Conservation (phyloP, 2,888 invertebrate genomes). For the Hypena proboscidalis region DNA sequence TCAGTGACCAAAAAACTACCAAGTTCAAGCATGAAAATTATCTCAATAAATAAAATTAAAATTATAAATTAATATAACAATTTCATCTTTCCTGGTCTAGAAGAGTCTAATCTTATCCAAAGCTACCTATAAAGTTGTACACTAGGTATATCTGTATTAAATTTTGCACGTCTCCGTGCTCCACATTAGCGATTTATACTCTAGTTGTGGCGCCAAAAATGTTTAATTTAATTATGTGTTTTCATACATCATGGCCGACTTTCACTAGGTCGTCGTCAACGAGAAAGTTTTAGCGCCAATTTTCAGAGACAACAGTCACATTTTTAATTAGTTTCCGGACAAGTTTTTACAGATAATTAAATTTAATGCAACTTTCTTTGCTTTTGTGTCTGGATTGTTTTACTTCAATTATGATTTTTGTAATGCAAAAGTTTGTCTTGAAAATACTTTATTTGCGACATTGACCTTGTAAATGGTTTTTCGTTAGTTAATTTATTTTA, state of each 20-base stretch:
- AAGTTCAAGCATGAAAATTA: too few species aligned
- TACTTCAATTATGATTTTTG: too few species aligned
- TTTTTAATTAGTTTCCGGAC: constrained; percentile 31
- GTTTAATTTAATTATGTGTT: constrained; percentile 37
- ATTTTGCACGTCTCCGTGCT: constrained; percentile 21
- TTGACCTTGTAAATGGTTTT: too few species aligned
- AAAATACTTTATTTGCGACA: too few species aligned
- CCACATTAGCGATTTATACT: constrained; percentile 43
- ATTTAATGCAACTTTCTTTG: constrained; percentile 19
- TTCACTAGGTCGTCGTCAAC: constrained; percentile 34
- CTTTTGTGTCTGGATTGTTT: too few species aligned
- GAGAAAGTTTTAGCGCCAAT: constrained; percentile 43
- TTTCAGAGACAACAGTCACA: constrained; percentile 34
- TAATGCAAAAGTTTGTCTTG: too few species aligned
- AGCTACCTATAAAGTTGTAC: constrained; percentile 11
- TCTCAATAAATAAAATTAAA: too few species aligned
- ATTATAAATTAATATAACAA: too few species aligned
- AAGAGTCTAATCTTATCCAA: constrained; percentile 3
- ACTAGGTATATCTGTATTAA: constrained; percentile 20
- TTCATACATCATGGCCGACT: constrained; percentile 36
- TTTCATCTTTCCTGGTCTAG: too few species aligned
- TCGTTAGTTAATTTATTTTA: too few species aligned
- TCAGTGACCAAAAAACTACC: too few species aligned
- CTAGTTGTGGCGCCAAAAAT: constrained; percentile 44
- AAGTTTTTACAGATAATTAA: constrained; percentile 30